phyloP scores from a whole-genome alignment of 2,797 vertebrate genomes.

The Sardinella longiceps region DNA sequence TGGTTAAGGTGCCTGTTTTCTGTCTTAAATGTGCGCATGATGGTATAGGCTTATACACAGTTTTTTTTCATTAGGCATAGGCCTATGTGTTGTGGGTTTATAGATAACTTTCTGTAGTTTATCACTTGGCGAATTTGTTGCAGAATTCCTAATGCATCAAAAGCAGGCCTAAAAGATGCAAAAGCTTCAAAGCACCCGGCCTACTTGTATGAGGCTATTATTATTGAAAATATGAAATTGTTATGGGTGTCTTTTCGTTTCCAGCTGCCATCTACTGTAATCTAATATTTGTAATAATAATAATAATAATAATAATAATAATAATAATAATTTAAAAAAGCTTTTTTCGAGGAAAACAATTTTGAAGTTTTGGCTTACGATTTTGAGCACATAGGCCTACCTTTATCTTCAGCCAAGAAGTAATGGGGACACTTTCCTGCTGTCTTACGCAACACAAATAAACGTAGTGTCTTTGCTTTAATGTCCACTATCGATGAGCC shows the following conservation, averaged over 20 bases:
- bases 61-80: no score
- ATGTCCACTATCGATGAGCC: constrained; percentile 59
- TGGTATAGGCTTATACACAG: neutral
- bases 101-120: neutral
- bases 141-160: neutral
- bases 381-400: constrained; percentile 34
- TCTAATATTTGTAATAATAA: no score
- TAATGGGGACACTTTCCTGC: constrained; percentile 4
- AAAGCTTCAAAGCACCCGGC: neutral
- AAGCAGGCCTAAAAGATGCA: neutral
- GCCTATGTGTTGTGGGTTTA: neutral
- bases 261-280: no score
- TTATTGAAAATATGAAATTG: neutral
- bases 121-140: neutral
- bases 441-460: constrained; percentile 48
- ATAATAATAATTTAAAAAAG: neutral
- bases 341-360: neutral
- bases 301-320: neutral
- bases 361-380: neutral
- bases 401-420: constrained; percentile 39
- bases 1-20: neutral
- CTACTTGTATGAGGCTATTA: neutral
- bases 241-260: no score
- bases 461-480: constrained; percentile 57
- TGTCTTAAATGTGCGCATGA: neutral